Percentiles rank a stretch among this genome's conserved stretches.
phyloP scores from a whole-genome alignment of 2,888 invertebrate genomes.

The Dryomyza anilis region DNA sequence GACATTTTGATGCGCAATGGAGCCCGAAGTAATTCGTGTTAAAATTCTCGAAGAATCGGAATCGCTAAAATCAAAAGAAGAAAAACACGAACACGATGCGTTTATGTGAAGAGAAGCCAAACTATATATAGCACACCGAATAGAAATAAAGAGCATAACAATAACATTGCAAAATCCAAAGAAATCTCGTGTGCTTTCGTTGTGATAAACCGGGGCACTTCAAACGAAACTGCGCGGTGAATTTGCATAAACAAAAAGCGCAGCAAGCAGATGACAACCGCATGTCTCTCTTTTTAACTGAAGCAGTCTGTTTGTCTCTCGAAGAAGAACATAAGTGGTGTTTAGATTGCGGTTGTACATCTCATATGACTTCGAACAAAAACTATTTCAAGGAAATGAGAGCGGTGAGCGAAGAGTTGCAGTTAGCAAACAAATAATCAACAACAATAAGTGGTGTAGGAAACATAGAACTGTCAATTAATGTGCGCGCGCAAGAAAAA shows the following conservation, averaged over 20 bases:
- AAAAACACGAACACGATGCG: conserved; percentile 24
- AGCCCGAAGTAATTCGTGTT: conserved; percentile 33
- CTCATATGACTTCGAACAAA: conserved; percentile 7
- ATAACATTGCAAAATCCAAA: conserved; percentile 5
- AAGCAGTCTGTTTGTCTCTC: conserved; percentile 1
- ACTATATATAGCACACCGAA: not conserved
- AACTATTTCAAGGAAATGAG: not conserved
- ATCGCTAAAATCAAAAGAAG: conserved; percentile 33
- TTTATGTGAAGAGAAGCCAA: conserved; percentile 23
- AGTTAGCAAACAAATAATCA: conserved; percentile 30
- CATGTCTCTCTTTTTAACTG: not conserved
- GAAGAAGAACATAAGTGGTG: not conserved
- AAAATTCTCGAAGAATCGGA: conserved; percentile 37
- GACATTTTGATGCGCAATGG: conserved; percentile 51
- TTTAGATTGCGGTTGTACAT: conserved; percentile 12
- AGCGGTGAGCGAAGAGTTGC: conserved; percentile 18
- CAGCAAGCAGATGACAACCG: not conserved
- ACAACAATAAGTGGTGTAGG: conserved; percentile 31
- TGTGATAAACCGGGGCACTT: conserved; percentile 24
- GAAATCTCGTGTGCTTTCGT: conserved; percentile 14
- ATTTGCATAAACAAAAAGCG: conserved; percentile 13
- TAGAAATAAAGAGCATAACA: no score
- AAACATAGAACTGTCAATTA: no score
- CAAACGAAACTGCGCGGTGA: conserved; percentile 18
- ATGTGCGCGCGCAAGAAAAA: conserved; percentile 8